phyloP scores from a whole-genome alignment of 2,113 vertebrate species.

The Tympanuchus pallidicinctus region DNA sequence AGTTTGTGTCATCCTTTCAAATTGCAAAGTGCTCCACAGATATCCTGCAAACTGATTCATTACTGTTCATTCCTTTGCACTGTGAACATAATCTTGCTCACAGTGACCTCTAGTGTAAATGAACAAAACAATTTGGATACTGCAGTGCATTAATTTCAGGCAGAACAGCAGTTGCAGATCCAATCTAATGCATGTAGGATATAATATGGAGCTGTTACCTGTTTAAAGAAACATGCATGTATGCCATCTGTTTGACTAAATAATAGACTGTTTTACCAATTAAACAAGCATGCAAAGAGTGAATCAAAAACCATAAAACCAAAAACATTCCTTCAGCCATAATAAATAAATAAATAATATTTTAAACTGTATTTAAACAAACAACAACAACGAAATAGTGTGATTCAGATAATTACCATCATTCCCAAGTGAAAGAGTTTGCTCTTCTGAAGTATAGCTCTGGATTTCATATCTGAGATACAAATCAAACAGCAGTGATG shows the following conservation, averaged over 20 bases:
- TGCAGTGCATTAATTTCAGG: background rate
- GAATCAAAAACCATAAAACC: background rate
- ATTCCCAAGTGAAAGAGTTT: background rate
- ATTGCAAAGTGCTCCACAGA: background rate
- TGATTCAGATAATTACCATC: background rate
- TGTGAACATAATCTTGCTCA: background rate
- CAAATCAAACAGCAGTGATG: background rate
- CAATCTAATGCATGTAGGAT: rapidly evolving
- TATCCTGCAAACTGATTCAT: background rate
- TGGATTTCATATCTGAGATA: background rate
- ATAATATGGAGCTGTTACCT: rapidly evolving
- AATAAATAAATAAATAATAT: background rate
- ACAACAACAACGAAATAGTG: background rate
- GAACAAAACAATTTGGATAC: background rate
- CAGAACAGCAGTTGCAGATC: background rate
- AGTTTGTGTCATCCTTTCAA: background rate
- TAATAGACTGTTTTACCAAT: background rate
- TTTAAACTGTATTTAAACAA: background rate
- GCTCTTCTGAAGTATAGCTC: background rate
- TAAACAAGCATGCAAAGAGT: background rate
- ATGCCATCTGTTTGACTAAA: background rate
- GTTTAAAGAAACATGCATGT: background rate
- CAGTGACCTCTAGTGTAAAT: constrained; percentile 59
- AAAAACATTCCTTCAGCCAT: background rate
- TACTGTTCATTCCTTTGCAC: background rate